A percentile compares a stretch with the other conserved stretches of the same genome.
Evolutionary conservation across 64 coral and sea anemone genomes (phyloP).

Genomic region (Catalaphyllia jardinei): DNA sequence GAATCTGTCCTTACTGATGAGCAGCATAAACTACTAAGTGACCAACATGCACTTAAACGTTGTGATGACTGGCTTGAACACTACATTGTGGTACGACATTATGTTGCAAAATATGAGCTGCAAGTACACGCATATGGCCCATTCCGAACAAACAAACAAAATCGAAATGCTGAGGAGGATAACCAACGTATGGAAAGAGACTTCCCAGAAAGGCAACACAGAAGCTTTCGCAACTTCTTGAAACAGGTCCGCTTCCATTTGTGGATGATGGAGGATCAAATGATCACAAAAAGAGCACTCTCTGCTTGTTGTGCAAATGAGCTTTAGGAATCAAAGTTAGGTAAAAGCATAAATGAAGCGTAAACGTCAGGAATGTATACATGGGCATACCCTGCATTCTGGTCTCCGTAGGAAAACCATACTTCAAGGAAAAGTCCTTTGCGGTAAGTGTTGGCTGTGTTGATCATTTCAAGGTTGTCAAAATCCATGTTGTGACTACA

Average conservation of each 20-base stretch:
- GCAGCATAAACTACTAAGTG: constrained; percentile 7
- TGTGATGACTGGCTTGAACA: constrained; percentile 60
- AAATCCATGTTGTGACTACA: no score
- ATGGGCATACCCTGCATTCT: no score
- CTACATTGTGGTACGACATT: constrained; percentile 59
- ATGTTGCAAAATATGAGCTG: constrained; percentile 68
- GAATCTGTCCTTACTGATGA: not conserved
- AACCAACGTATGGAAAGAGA: constrained; percentile 57
- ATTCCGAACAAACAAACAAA: constrained; percentile 9
- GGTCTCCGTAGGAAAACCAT: no score
- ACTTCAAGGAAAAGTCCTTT: no score
- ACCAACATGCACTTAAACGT: not conserved
- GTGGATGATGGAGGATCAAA: constrained; percentile 76
- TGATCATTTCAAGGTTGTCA: no score
- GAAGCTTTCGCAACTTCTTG: constrained; percentile 59
- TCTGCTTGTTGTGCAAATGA: constrained; percentile 48
- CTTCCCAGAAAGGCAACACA: constrained; percentile 21
- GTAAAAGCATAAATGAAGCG: no score
- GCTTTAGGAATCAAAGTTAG: not conserved
- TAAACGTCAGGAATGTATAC: no score
- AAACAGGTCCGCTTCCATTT: constrained; percentile 63
- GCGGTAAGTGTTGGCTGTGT: no score
- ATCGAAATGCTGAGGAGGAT: constrained; percentile 20
- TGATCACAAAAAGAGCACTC: constrained; percentile 36
- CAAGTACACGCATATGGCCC: constrained; percentile 64